A percentile compares a stretch with the other conserved stretches of the same genome.
These are phyloP conservation scores for Eilema griseolum DNA, from an alignment of 2,888 invertebrate species.

Conservation along the genomic window DNA sequence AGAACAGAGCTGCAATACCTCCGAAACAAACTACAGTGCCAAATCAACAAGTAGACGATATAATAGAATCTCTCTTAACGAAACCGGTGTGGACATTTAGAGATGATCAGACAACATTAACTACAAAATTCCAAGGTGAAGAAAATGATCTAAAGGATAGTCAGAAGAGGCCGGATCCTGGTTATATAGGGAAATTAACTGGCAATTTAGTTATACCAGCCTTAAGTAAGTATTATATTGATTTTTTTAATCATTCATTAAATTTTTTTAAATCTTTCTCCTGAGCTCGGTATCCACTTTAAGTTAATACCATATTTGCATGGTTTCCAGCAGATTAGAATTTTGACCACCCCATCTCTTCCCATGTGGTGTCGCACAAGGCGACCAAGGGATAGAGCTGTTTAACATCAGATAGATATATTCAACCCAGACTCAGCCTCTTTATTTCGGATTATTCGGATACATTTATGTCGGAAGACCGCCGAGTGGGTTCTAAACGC, in stretches of 20 bases:
- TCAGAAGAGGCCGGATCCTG: background rate
- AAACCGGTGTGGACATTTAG: background rate
- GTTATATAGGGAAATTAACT: background rate
- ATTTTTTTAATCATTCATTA: background rate
- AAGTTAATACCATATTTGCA: too few species aligned
- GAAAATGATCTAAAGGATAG: background rate
- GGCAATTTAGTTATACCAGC: constrained; percentile 14
- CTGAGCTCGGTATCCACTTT: too few species aligned
- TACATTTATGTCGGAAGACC: too few species aligned
- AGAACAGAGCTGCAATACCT: background rate
- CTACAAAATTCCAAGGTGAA: background rate
- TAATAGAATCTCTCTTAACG: background rate
- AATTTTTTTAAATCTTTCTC: too few species aligned
- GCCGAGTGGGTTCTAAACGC: too few species aligned
- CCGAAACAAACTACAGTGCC: background rate
- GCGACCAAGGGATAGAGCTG: too few species aligned
- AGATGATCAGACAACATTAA: background rate
- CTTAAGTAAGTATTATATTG: constrained; percentile 8
- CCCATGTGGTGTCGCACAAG: too few species aligned
- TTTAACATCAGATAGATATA: too few species aligned
- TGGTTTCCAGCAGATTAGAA: too few species aligned
- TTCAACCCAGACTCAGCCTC: too few species aligned
- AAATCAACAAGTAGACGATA: background rate
- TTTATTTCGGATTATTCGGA: too few species aligned
- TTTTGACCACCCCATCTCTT: too few species aligned